A percentile compares a stretch with the other conserved stretches of the same genome.
phyloP scores from a whole-genome alignment of 2,113 vertebrate species.

The Odobenus rosmarus region DNA sequence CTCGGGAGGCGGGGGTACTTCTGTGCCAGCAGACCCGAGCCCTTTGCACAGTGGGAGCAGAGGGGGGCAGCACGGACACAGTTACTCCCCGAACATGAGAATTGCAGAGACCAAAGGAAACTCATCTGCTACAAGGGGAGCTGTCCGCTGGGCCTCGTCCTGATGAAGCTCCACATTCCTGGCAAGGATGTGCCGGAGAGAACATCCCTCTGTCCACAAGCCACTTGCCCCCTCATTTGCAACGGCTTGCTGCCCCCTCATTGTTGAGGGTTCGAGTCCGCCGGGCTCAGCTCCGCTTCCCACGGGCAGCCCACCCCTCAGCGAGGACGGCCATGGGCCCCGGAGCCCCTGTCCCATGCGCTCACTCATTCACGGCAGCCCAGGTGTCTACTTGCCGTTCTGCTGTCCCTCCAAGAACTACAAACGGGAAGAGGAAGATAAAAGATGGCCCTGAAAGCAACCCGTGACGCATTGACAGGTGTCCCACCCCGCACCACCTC shows the following conservation, averaged over 20 bases:
- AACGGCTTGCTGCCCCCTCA: neutral
- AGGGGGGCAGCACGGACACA: neutral
- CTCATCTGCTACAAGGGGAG: neutral
- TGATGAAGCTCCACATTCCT: neutral
- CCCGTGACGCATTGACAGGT: neutral
- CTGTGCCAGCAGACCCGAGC: neutral
- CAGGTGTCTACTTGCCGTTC: neutral
- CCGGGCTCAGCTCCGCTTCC: neutral
- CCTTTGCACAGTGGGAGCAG: neutral
- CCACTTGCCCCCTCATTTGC: neutral
- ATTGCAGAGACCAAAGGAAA: neutral
- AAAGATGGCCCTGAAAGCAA: neutral
- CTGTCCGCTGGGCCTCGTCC: fast-evolving
- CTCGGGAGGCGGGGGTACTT: fast-evolving
- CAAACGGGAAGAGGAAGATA: neutral
- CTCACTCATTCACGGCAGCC: neutral
- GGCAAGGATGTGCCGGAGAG: neutral
- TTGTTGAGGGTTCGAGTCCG: neutral
- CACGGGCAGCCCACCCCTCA: neutral
- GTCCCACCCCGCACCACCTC: neutral
- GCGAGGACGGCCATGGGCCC: neutral
- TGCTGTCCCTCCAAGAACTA: neutral
- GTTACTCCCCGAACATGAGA: neutral
- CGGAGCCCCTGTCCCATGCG: fast-evolving
- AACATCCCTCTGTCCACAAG: neutral